Percentiles rank a stretch among this genome's conserved stretches.
phyloP scores from a whole-genome alignment of 2,797 vertebrate species.

The Sebastes glaucus region DNA sequence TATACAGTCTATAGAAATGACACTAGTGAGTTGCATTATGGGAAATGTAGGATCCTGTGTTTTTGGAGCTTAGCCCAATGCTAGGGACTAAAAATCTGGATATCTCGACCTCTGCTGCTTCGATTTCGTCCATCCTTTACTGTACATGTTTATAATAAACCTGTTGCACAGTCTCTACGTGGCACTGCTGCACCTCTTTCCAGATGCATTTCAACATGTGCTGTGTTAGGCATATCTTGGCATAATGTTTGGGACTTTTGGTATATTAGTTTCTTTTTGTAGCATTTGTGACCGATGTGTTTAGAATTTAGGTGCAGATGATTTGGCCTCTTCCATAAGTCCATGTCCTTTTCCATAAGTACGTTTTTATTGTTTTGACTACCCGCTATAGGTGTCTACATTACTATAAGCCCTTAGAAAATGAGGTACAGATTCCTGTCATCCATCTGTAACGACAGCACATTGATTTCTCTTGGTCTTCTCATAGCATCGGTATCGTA shows the following conservation, averaged over 20 bases:
- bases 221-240: neutral
- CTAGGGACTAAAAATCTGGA: neutral
- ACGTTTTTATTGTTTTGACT: neutral
- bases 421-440: neutral
- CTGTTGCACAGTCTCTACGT: neutral
- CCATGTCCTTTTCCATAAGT: neutral
- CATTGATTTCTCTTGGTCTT: conserved; percentile 33
- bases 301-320: neutral
- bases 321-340: neutral
- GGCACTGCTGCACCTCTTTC: neutral
- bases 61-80: neutral
- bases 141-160: too few relatives aligned
- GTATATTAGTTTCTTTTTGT: neutral
- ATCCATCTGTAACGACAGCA: neutral
- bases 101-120: neutral
- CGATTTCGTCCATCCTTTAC: too few relatives aligned
- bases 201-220: neutral
- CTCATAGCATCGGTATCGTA: conserved; percentile 27
- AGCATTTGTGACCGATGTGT: neutral
- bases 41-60: neutral
- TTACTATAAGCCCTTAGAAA: neutral
- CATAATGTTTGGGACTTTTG: neutral
- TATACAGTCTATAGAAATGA: neutral
- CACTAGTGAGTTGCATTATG: neutral
- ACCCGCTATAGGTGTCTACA: neutral